Conservation (phyloP, 2,888 invertebrate species). For the Hemithea aestivaria region DNA sequence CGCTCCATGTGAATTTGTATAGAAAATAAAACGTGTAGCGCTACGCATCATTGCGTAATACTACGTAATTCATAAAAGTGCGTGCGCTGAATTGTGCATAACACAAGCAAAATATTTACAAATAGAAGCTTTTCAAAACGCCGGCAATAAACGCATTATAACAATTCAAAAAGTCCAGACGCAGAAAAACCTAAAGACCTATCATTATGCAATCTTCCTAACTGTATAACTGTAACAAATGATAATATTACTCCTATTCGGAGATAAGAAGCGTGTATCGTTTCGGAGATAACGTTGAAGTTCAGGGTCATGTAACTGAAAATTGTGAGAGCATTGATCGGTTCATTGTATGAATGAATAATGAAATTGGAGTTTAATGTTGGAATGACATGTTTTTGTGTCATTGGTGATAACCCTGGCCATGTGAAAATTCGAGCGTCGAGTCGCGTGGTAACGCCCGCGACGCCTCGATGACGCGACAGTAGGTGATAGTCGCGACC, state of each 20-base stretch:
- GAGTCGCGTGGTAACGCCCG: constrained; percentile 8
- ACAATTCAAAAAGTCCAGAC: constrained; percentile 20
- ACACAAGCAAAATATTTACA: constrained; percentile 11
- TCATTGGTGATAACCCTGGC: constrained; percentile 34
- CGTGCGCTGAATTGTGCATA: constrained; percentile 9
- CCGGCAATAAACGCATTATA: constrained; percentile 14
- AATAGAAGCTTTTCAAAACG: constrained; percentile 17
- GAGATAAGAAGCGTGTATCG: constrained; percentile 26
- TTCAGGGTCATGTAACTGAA: constrained; percentile 25
- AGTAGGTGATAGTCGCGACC: constrained; percentile 29
- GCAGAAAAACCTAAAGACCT: constrained; percentile 16
- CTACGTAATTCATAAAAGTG: constrained; percentile 14
- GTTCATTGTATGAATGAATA: constrained; percentile 17
- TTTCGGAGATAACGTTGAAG: constrained; percentile 24
- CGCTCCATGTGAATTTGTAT: constrained; percentile 7
- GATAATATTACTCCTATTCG: constrained; percentile 16
- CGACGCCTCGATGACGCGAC: constrained; percentile 19
- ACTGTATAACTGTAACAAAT: constrained; percentile 19
- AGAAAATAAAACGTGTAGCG: constrained; percentile 16
- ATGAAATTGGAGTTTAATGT: constrained; percentile 14
- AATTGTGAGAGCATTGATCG: constrained; percentile 29
- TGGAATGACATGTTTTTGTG: constrained; percentile 23
- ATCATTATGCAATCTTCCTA: constrained; percentile 23
- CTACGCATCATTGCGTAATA: constrained; percentile 21
- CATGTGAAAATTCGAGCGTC: constrained; percentile 34